Evolutionary conservation across 2,888 invertebrate genomes (phyloP).

Genomic region (Lissonota sp.): DNA sequence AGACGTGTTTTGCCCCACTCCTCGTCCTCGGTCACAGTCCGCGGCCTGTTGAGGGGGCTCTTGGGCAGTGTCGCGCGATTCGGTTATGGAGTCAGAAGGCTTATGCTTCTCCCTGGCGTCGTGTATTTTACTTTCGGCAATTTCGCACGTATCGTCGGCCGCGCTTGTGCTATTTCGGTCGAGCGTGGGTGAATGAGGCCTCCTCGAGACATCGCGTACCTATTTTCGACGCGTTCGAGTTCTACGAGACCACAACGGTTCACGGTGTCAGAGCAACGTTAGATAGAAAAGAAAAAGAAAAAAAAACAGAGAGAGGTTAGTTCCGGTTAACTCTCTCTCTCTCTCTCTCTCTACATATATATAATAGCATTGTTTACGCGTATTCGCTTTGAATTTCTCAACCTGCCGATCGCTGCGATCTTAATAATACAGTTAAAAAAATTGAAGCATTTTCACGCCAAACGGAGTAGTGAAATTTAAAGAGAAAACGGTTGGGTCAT

Average conservation of each 20-base stretch:
- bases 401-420: no score
- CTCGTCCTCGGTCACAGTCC: conserved; percentile 58
- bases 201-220: conserved; percentile 66
- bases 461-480: no score
- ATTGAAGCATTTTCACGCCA: no score
- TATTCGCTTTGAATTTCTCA: background rate
- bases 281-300: conserved; percentile 49
- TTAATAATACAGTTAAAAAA: no score
- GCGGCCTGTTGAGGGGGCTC: conserved; percentile 20
- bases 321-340: conserved; percentile 63
- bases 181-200: conserved; percentile 79
- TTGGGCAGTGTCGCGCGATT: conserved; percentile 35
- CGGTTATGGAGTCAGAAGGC: conserved; percentile 71
- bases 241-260: conserved; percentile 65
- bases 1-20: conserved; percentile 42
- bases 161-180: conserved; percentile 75
- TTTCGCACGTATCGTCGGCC: conserved; percentile 68
- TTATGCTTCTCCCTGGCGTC: conserved; percentile 61
- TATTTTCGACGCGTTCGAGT: conserved; percentile 74
- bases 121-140: conserved; percentile 69
- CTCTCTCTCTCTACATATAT: no score
- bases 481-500: no score
- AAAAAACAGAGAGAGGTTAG: conserved; percentile 70
- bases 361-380: conserved; percentile 3
- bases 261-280: conserved; percentile 56